Conservation (phyloP, 2,113 vertebrate genomes). For the Phasianus colchicus region DNA sequence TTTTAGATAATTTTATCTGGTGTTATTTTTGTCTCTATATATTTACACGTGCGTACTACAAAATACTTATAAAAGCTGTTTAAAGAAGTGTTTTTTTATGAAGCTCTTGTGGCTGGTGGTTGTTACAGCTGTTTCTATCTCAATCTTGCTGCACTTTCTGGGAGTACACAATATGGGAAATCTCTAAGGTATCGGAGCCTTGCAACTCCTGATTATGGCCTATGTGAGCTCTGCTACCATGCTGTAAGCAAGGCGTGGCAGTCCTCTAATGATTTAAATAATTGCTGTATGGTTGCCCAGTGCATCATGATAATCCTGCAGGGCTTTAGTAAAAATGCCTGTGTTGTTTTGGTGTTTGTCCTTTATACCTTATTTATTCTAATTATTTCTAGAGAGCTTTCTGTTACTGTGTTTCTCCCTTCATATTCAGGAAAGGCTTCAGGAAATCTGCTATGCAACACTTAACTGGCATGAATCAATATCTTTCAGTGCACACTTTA, state of each 20-base stretch:
- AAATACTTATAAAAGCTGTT: not conserved
- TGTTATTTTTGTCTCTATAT: no score
- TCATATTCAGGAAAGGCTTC: not conserved
- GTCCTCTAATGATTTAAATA: not conserved
- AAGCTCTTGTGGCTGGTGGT: not conserved
- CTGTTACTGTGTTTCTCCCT: not conserved
- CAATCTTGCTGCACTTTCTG: not conserved
- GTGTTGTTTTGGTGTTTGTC: not conserved
- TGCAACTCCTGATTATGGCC: not conserved
- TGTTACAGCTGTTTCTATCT: not conserved
- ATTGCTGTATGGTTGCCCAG: not conserved
- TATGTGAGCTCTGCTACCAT: not conserved
- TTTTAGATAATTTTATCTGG: no score
- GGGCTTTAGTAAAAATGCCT: not conserved
- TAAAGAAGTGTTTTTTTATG: not conserved
- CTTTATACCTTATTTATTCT: not conserved
- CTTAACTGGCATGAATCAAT: not conserved
- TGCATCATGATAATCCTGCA: not conserved
- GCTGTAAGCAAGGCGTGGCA: not conserved
- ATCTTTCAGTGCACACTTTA: not conserved
- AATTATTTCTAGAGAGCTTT: not conserved
- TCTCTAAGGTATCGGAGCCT: not conserved
- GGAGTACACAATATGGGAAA: not conserved
- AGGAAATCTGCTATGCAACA: not conserved
- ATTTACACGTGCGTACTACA: not conserved